Evolutionary conservation across 2,797 vertebrate species (phyloP).

Genomic region (Vireo griseus): DNA sequence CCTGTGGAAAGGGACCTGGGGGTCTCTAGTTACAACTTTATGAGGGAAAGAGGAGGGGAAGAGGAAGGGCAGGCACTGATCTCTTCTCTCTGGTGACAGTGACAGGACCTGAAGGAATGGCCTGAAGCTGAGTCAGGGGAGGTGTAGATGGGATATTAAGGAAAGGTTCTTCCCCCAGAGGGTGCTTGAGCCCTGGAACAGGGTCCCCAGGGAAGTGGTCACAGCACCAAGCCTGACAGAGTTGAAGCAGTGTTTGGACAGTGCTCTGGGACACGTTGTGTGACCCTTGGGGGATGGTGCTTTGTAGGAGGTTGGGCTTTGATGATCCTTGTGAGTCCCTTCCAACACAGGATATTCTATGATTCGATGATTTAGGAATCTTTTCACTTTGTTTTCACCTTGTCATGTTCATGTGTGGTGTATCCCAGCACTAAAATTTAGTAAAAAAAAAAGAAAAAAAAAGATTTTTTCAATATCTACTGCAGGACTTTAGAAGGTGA

Average conservation of each 20-base stretch:
- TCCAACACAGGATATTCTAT: too few relatives aligned
- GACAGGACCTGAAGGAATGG: background rate
- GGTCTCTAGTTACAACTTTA: rapidly evolving
- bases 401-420: background rate
- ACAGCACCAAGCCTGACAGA: background rate
- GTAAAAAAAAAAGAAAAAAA: background rate
- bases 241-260: background rate
- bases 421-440: background rate
- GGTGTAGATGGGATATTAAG: background rate
- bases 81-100: background rate
- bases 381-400: background rate
- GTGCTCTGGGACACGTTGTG: background rate
- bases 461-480: background rate
- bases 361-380: background rate
- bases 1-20: background rate
- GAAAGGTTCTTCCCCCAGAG: too few relatives aligned
- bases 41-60: background rate
- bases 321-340: background rate
- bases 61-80: background rate
- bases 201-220: background rate
- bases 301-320: background rate
- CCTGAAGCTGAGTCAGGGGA: background rate
- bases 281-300: background rate
- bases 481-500: background rate
- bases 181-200: background rate